Evolutionary conservation across 2,797 vertebrate species (phyloP), one percentile per base, ranked within the genome.

Genomic region (Meriones psammophilus): DNA sequence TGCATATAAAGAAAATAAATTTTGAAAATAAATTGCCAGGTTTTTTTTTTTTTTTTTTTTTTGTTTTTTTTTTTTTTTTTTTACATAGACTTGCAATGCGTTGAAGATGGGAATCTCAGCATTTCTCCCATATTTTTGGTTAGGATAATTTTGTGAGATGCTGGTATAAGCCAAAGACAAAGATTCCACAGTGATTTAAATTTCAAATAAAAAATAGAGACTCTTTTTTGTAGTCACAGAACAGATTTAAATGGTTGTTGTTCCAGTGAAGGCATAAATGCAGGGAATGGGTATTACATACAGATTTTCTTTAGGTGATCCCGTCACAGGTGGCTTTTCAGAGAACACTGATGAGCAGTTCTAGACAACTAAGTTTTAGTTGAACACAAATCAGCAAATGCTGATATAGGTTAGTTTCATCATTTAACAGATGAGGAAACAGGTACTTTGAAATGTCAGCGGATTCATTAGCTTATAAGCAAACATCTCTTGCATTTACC

Each of bases 341-440:
- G 87, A 84, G 54, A 18, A 12, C 14, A 26, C 12, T 88, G 54
- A 78, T 94, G 42, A 89, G 71, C 26, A 88, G 22, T 8, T 56
- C 22, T 50, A 42, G 39, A 56, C 92, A 92, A 88, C 5, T 6
- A 85, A 60, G 5, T 54, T 90, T 84, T 42, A 79, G 46, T 33
- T 74, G 26, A 84, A 86, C 33, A n/a, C 22, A 81, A 56, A 74
- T 93, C 74, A 68, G 8, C 15, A 78, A 69, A 66, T 94, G 71
- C 50, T 80, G 2, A 79, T 89, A 24, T 91, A 56, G 26, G 9
- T 91, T 90, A 80, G 0, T 80, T 84, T 66, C 30, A 62, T 92
- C 26, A 84, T 89, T 93, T 96, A 92, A 84, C 26, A 80, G 20
- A 86, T 64, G 28, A 96, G 7, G 36, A 73, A 84, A 46, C 30